A percentile compares a stretch with the other conserved stretches of the same genome.
Evolutionary conservation across 2,888 invertebrate genomes (phyloP).

Genomic region (Ochlodes sylvanus): DNA sequence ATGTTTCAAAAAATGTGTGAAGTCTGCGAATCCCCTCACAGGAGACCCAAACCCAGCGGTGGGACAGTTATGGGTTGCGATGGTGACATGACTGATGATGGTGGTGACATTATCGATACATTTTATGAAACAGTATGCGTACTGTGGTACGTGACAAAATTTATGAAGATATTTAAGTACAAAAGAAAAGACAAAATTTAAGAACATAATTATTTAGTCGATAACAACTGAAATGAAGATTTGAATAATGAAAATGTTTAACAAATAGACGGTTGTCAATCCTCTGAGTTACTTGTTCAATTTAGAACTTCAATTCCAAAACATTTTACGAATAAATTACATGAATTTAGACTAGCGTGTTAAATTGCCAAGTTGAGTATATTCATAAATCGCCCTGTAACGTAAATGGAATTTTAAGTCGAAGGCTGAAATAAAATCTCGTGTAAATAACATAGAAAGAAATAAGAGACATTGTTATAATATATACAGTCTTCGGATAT

Average conservation of each 20-base stretch:
- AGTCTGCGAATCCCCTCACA: no score
- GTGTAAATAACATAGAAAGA: no score
- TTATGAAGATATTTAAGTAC: no score
- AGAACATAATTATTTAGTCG: neutral
- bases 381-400: neutral
- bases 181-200: neutral
- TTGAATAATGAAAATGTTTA: slow-evolving; percentile 5
- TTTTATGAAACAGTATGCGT: no score
- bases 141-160: no score
- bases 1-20: no score
- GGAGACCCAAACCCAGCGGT: no score
- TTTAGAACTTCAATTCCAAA: slow-evolving; percentile 8
- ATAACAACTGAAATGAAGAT: slow-evolving; percentile 3
- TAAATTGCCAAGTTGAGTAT: slow-evolving; percentile 10
- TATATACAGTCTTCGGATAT: no score
- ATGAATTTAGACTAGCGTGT: slow-evolving; percentile 4
- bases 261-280: neutral
- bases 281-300: neutral
- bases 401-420: slow-evolving; percentile 2
- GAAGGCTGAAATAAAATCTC: neutral
- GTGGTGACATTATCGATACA: no score
- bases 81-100: no score
- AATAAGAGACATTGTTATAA: no score
- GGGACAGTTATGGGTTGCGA: no score
- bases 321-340: slow-evolving; percentile 11